These are phyloP conservation scores for Gryllus longicercus DNA, from an alignment of 2,888 invertebrate genomes.

Conservation along the genomic window DNA sequence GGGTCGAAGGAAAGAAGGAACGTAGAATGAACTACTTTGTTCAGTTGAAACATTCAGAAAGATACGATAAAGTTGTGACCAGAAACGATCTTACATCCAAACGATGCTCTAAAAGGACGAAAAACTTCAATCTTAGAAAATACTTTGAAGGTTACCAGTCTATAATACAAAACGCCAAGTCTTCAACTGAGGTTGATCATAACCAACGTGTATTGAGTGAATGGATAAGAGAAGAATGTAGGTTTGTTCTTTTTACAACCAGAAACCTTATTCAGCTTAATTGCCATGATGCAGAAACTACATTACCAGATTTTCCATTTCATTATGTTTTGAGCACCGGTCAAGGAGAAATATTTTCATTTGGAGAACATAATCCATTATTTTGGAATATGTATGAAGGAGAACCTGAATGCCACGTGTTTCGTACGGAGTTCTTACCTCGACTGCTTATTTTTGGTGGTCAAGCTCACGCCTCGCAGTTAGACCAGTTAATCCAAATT, in stretches of 20 bases:
- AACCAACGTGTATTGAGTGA: neutral
- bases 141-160: neutral
- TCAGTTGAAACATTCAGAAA: neutral
- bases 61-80: neutral
- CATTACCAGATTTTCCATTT: neutral
- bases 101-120: neutral
- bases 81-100: neutral
- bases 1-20: neutral
- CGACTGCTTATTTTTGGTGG: neutral
- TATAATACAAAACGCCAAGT: neutral
- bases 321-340: neutral
- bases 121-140: neutral
- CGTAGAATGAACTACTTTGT: conserved; percentile 1
- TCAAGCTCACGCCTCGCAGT: neutral
- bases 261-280: neutral
- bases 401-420: neutral
- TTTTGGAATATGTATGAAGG: neutral
- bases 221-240: neutral
- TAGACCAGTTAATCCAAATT: neutral
- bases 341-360: neutral
- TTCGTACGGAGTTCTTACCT: neutral
- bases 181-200: neutral
- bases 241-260: neutral
- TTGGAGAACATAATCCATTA: neutral
- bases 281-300: neutral